phyloP scores from a whole-genome alignment of 2,113 vertebrate genomes.

The Mesocricetus auratus region DNA sequence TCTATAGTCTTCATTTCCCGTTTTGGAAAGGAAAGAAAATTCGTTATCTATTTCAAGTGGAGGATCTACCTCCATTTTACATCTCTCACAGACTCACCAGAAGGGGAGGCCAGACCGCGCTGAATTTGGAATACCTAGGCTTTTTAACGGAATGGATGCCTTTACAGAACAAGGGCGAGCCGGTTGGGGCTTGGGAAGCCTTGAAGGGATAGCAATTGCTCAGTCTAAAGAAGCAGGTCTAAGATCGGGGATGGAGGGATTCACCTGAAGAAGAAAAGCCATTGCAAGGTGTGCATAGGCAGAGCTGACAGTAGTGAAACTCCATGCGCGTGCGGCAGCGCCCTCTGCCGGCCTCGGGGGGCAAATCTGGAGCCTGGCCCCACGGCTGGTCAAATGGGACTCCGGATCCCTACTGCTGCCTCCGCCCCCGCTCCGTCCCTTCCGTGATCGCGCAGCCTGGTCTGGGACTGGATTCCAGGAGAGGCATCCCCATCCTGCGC shows the following conservation, averaged over 20 bases:
- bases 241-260: not conserved
- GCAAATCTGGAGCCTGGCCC: not conserved
- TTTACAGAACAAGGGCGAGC: not conserved
- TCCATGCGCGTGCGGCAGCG: conserved; percentile 67
- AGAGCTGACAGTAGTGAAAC: not conserved
- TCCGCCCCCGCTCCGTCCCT: conserved; percentile 46
- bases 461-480: not conserved
- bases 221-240: not conserved
- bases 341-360: conserved; percentile 71
- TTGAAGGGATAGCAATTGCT: not conserved
- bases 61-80: conserved; percentile 55
- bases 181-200: not conserved
- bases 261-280: not conserved
- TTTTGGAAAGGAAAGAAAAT: conserved; percentile 60
- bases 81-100: not conserved
- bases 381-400: conserved; percentile 26
- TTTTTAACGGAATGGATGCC: not conserved
- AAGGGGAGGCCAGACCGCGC: not conserved
- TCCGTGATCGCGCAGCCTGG: not conserved
- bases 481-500: not conserved
- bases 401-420: conserved; percentile 21
- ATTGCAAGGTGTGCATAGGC: not conserved
- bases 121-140: conserved; percentile 19
- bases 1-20: not conserved
- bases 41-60: conserved; percentile 32